Evolutionary conservation across 2,113 vertebrate species (phyloP), one percentile per base, ranked within the genome.

Genomic region (Chamaetylas fuelleborni): DNA sequence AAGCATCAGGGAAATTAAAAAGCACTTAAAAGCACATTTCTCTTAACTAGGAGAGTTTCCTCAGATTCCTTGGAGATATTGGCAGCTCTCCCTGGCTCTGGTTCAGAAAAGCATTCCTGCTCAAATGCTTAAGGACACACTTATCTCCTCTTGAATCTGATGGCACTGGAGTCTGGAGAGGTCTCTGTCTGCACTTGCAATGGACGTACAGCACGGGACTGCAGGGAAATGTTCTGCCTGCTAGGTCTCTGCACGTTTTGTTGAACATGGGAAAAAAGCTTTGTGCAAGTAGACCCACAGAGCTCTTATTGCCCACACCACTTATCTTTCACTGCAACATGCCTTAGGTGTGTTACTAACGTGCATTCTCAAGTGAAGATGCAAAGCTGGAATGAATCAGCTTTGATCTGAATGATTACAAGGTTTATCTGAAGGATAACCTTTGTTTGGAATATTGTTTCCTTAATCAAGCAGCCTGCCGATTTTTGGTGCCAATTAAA

Each of bases 21-120:
- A 90, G 45, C 2, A 88, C 69, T 94, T 96, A 80, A 82, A 93
- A 92, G 18, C 38, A 50, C 11, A 43, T 92, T 92, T 96, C 42
- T 93, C 56, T 96, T 70, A 94, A 83, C 42, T 70, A 54, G 22
- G 20, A 90, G 54, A 92, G 19, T 42, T 90, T 95, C 62, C 50
- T 83, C 62, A 61, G 54, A 60, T 47, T 92, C 62, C 22, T 93
- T 53, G 20, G 42, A 83, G 45, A 77, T 93, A 58, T 10, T 86
- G 54, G 42, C 69, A 73, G 42, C 33, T 65, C 10, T 45, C 12
- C 65, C 54, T 77, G 88, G 66, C 71, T 86, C 19, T 53, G 34
- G 42, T 70, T 97, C 85, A 92, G 54, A 47, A 69, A 65, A 88
- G 4, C 18, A 12, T 90, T 94, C 90, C 38, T 90, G 31, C 25